Evolutionary conservation across 2,113 vertebrate species (phyloP), one percentile per base, ranked within the genome.

Genomic region (Ranitomeya imitator): DNA sequence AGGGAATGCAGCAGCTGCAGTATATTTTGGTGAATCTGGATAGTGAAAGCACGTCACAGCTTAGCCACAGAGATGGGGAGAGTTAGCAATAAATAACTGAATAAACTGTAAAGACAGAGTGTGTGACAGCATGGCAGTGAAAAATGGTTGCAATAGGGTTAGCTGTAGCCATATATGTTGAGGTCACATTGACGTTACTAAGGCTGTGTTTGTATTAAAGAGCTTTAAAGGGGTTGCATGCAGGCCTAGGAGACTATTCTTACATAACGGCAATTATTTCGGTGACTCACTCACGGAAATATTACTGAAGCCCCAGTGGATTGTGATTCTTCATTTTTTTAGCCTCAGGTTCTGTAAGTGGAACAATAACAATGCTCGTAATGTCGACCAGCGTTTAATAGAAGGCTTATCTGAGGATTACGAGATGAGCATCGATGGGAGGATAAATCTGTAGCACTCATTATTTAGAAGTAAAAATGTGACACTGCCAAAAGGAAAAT

Each of bases 381-480:
- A 74, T 19, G 71, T 74, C 31, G 45, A 74, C 71, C 71, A 74
- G 14, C 8, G 4, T 74, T 18, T 74, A 74, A 74, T 74, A 16
- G 7, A 18, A 54, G 13, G 76, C 76, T 78, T 78, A 78, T 78
- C 51, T 78, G 76, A 52, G 45, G 76, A 18, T 54, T 7, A 54
- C 5, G 19, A 54, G 76, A 52, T 45, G 73, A 76, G 73, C 31
- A 19, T 13, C 8, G 45, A 16, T 45, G 14, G 51, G 31, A 3
- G 37, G 73, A 74, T 54, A 54, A n/a, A 78, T 78, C 45, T 78
- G 76, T 78, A 78, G 54, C 76, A 78, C 45, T 78, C 76, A 78
- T 54, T 78, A 52, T 54, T 2, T 54, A 7, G 10, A 78, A 51
- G 37, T 51, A 54, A 52, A 78, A 76, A 19, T 12, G 16, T 52